These are phyloP conservation scores for Crocuta crocuta DNA, from an alignment of 2,113 vertebrate genomes.

Conservation along the genomic window DNA sequence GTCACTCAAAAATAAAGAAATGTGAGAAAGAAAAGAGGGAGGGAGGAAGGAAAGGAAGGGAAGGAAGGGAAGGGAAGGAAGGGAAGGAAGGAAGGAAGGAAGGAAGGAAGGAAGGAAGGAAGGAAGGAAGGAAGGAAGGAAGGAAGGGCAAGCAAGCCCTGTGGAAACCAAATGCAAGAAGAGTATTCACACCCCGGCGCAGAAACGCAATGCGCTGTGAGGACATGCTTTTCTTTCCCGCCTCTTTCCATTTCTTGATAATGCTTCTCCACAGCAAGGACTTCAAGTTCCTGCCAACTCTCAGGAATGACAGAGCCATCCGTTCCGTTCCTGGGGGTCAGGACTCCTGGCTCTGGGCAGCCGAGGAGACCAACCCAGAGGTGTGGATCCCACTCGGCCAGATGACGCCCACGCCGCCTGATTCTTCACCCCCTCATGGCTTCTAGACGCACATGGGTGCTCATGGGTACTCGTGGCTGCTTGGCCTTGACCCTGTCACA, in stretches of 20 bases:
- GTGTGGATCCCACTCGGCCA: neutral
- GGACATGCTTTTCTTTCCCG: neutral
- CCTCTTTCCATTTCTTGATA: neutral
- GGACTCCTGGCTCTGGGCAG: neutral
- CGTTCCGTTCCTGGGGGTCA: neutral
- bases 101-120: no score
- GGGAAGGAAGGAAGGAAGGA: no score
- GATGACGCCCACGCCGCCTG: neutral
- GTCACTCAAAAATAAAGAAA: no score
- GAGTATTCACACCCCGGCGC: neutral
- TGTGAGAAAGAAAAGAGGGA: no score
- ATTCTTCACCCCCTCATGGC: accelerated
- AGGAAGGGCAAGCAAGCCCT: neutral
- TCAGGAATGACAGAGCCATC: accelerated
- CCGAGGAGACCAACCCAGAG: neutral
- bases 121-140: no score
- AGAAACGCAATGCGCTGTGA: neutral
- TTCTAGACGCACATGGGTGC: neutral
- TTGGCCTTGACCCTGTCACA: accelerated
- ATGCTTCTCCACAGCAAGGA: neutral
- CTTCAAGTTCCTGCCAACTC: neutral
- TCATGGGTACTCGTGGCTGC: no score
- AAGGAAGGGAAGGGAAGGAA: no score
- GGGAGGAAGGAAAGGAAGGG: no score
- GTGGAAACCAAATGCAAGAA: accelerated